Evolutionary conservation across 2,113 vertebrate species (phyloP).

Genomic region (Oryzias celebensis): DNA sequence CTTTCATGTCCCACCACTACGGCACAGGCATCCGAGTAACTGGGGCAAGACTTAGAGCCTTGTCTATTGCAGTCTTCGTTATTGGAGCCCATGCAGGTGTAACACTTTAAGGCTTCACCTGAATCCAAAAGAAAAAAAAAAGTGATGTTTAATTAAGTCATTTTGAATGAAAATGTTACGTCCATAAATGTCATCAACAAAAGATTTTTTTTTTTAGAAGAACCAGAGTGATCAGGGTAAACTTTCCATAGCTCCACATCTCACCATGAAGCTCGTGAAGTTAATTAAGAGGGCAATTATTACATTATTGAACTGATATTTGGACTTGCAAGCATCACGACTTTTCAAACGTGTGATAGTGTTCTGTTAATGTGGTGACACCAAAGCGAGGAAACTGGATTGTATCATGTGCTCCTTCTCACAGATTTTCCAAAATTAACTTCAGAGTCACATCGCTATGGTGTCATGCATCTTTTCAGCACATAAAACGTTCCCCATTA

Average conservation of each 20-base stretch:
- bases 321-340: neutral
- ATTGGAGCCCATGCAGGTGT: slow-evolving; percentile 85
- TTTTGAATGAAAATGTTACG: neutral
- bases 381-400: slow-evolving; percentile 4
- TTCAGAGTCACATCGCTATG: slow-evolving; percentile 11
- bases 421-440: slow-evolving; percentile 15
- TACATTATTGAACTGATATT: slow-evolving; percentile 1
- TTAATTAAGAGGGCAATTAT: no score
- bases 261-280: no score
- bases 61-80: slow-evolving; percentile 89
- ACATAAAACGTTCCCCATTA: slow-evolving; percentile 34
- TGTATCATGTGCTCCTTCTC: slow-evolving; percentile 20
- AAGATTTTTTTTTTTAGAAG: no score
- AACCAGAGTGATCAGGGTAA: no score
- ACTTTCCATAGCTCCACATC: no score
- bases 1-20: slow-evolving; percentile 84
- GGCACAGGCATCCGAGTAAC: slow-evolving; percentile 85
- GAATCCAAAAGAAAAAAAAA: slow-evolving; percentile 17
- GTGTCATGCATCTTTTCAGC: slow-evolving; percentile 7
- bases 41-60: slow-evolving; percentile 83
- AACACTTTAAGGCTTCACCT: slow-evolving; percentile 84
- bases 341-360: slow-evolving; percentile 6
- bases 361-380: slow-evolving; percentile 9
- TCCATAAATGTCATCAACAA: neutral
- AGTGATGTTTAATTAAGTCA: neutral